Evolutionary conservation across 2,888 invertebrate species (phyloP).

Genomic region (Drosophila acutilabella): DNA sequence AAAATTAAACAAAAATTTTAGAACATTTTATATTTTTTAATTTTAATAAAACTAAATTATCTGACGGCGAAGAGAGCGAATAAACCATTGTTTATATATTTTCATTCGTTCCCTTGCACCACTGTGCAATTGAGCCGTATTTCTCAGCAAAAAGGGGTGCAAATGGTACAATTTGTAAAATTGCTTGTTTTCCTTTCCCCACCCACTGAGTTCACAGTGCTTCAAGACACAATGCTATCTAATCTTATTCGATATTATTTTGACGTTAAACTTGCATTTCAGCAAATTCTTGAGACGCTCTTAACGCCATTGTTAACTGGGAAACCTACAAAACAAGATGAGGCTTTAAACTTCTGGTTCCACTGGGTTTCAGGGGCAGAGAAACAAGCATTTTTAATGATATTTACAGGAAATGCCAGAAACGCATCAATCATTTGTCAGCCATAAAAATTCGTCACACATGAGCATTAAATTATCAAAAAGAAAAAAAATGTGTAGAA

Average conservation of each 20-base stretch:
- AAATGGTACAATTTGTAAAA: slow-evolving; percentile 78
- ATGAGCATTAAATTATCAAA: slow-evolving; percentile 71
- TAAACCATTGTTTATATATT: too few species aligned
- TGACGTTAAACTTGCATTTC: slow-evolving; percentile 79
- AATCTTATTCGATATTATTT: slow-evolving; percentile 82
- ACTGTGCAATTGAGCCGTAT: slow-evolving; percentile 39
- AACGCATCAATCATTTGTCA: slow-evolving; percentile 81
- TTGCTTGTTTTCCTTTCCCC: slow-evolving; percentile 65
- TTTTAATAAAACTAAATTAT: too few species aligned
- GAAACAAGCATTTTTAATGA: slow-evolving; percentile 65
- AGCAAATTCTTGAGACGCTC: slow-evolving; percentile 53
- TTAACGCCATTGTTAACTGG: slow-evolving; percentile 31
- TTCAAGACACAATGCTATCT: slow-evolving; percentile 76
- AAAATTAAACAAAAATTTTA: too few species aligned
- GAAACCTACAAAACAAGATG: slow-evolving; percentile 43
- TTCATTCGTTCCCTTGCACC: slow-evolving; percentile 10
- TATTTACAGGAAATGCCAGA: slow-evolving; percentile 75
- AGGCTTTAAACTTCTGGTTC: slow-evolving; percentile 51
- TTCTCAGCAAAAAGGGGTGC: slow-evolving; percentile 72
- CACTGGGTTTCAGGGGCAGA: slow-evolving; percentile 13
- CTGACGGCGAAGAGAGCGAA: too few species aligned
- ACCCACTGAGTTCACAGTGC: slow-evolving; percentile 31
- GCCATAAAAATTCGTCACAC: slow-evolving; percentile 82
- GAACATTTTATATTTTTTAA: too few species aligned
- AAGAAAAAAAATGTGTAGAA: slow-evolving; percentile 31